Conservation (phyloP, 2,797 vertebrate genomes). For the Oreonectes daqikongensis region DNA sequence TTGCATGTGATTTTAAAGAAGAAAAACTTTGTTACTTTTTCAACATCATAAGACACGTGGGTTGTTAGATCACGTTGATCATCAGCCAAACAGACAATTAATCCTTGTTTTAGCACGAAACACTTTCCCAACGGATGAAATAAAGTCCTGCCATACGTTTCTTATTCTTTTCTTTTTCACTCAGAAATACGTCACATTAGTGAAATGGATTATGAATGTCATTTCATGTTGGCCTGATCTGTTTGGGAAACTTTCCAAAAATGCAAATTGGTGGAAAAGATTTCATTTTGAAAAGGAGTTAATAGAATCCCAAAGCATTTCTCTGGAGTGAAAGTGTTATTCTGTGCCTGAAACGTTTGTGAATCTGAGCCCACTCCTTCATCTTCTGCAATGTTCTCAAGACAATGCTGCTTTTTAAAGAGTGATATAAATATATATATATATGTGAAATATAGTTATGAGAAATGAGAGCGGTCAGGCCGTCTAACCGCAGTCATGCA, state of each 20-base stretch:
- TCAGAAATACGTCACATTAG: too few species aligned
- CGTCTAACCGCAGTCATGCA: constrained; percentile 77
- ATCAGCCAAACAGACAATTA: background rate
- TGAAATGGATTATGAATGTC: too few species aligned
- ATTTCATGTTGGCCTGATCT: too few species aligned
- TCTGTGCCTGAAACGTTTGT: background rate
- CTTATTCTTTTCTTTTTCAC: background rate
- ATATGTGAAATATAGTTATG: constrained; percentile 62
- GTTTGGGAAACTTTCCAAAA: constrained; percentile 10
- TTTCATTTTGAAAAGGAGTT: too few species aligned
- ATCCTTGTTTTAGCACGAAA: background rate
- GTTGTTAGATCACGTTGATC: background rate
- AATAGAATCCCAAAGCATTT: too few species aligned
- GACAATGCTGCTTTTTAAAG: constrained; percentile 64
- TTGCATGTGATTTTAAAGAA: background rate
- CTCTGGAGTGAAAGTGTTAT: constrained; percentile 15
- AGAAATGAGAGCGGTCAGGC: constrained; percentile 75
- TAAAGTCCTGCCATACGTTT: background rate
- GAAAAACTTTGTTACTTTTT: background rate
- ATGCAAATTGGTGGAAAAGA: background rate
- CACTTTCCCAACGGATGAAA: background rate
- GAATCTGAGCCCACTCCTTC: constrained; percentile 55
- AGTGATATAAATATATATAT: constrained; percentile 60
- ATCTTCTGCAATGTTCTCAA: constrained; percentile 51
- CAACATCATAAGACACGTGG: background rate